A percentile compares a stretch with the other conserved stretches of the same genome.
These are phyloP conservation scores for Pleuronectes platessa DNA, from an alignment of 2,113 vertebrate genomes.

Conservation along the genomic window DNA sequence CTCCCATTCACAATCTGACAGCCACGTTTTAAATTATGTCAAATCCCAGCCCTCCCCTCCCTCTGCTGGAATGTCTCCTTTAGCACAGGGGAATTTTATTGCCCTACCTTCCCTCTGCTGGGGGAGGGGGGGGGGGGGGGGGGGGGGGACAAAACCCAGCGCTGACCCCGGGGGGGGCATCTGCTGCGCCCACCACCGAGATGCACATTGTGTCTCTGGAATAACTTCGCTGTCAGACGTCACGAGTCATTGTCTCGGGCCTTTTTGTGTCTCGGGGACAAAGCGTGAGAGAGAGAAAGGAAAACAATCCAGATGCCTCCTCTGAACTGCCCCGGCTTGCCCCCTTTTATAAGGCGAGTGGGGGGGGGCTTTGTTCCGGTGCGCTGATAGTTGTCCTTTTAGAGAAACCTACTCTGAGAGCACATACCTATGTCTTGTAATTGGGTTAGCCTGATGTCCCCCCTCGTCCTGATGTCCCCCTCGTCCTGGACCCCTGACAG, in stretches of 20 bases:
- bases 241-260: conserved; percentile 69
- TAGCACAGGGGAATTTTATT: conserved; percentile 64
- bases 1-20: conserved; percentile 68
- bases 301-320: conserved; percentile 66
- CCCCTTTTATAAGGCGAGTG: conserved; percentile 68
- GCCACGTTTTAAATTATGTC: conserved; percentile 73
- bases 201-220: conserved; percentile 71
- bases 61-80: conserved; percentile 64
- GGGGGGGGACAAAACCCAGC: conserved; percentile 54
- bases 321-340: conserved; percentile 46
- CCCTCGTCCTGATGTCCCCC: conserved; percentile 10
- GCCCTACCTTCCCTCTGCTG: conserved; percentile 60
- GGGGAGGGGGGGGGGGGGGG: conserved; percentile 27
- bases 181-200: conserved; percentile 53
- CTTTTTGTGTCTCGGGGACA: conserved; percentile 74
- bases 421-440: conserved; percentile 69
- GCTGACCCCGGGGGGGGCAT: conserved; percentile 66
- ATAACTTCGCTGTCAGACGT: conserved; percentile 70
- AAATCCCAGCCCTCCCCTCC: conserved; percentile 33
- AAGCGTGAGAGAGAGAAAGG: conserved; percentile 71
- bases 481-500: background rate
- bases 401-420: conserved; percentile 55
- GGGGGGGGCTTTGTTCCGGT: conserved; percentile 60
- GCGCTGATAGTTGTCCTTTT: conserved; percentile 32
- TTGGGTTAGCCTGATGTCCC: conserved; percentile 39